Conservation (phyloP, 1,140 invertebrate species). For the Caenorhabditis elegans region WBcel235 BX284605.5:20823001-20823500, state of each 20-base stretch:
- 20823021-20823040: conserved; percentile 12
- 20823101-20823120: conserved; percentile 28
- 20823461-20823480: neutral
- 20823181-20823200: neutral
- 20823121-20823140: no score
- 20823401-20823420: conserved; percentile 3
- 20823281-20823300: conserved; percentile 34
- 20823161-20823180: conserved; percentile 32
- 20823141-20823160: no score
- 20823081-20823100: conserved; percentile 39
- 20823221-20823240: neutral
- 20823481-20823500: conserved; percentile 27
- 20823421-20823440: conserved; percentile 16
- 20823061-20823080: neutral
- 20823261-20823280: neutral
- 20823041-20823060: neutral
- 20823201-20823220: neutral
- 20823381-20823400: conserved; percentile 15
- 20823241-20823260: conserved; percentile 21
- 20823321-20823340: neutral
- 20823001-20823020: neutral
- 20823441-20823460: conserved; percentile 35
- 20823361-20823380: conserved; percentile 37
- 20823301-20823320: neutral
- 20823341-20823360: conserved; percentile 12